Conservation (phyloP, 2,797 vertebrate species). For the Pseudopleuronectes americanus region DNA sequence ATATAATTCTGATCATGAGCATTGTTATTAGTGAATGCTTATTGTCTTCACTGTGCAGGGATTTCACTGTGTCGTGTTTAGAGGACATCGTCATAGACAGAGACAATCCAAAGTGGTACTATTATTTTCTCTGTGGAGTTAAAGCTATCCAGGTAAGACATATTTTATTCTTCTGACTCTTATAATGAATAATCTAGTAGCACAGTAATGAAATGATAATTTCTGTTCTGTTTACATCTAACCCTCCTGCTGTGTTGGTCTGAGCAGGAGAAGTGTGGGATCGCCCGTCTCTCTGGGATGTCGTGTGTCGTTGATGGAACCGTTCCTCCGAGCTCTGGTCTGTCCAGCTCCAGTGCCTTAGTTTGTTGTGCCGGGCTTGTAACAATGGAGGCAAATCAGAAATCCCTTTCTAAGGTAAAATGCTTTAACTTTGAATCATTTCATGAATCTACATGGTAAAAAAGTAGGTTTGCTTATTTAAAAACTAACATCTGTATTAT, state of each 20-base stretch:
- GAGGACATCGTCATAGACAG: constrained; percentile 89
- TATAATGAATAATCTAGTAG: not conserved
- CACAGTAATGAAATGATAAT: not conserved
- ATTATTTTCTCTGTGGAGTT: constrained; percentile 98
- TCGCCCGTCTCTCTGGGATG: constrained; percentile 87
- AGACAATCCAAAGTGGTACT: constrained; percentile 92
- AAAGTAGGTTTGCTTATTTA: no score
- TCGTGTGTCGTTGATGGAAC: constrained; percentile 94
- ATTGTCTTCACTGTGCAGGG: constrained; percentile 83
- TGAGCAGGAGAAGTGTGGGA: constrained; percentile 88
- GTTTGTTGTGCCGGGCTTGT: constrained; percentile 95
- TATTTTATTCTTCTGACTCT: not conserved
- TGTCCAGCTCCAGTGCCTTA: constrained; percentile 96
- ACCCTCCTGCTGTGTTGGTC: constrained; percentile 41
- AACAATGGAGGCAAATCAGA: constrained; percentile 89
- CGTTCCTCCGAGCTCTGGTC: constrained; percentile 93
- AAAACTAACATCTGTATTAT: not conserved
- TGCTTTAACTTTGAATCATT: not conserved
- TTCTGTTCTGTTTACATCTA: not conserved
- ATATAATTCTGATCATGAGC: not conserved
- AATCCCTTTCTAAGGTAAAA: constrained; percentile 93
- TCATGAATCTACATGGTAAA: not conserved
- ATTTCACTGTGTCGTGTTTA: constrained; percentile 84
- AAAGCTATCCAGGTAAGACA: constrained; percentile 94
- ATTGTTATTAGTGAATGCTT: not conserved